Conservation (phyloP, 1,140 invertebrate genomes). For the Tribolium madens region DNA sequence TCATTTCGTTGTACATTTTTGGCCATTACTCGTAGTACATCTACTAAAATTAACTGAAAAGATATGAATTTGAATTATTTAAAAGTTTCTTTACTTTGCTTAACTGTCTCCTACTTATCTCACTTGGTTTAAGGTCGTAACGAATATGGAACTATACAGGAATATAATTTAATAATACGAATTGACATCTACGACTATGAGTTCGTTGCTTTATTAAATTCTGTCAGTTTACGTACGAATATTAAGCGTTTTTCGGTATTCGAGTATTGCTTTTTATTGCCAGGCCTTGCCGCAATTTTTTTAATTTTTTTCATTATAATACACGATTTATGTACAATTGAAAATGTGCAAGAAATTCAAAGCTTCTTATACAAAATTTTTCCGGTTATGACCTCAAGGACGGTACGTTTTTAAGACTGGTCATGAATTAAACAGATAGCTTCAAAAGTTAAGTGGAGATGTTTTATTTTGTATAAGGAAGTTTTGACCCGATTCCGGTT, state of each 20-base stretch:
- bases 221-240: constrained; percentile 52
- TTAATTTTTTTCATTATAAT: constrained; percentile 35
- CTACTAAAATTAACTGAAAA: background rate
- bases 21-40: constrained; percentile 45
- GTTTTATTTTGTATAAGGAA: background rate
- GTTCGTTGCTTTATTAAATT: constrained; percentile 53
- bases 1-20: constrained; percentile 55
- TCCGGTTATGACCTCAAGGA: background rate
- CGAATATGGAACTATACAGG: constrained; percentile 36
- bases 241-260: constrained; percentile 54
- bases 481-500: background rate
- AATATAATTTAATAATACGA: constrained; percentile 42
- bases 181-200: constrained; percentile 51
- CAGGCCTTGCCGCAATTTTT: constrained; percentile 43
- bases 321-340: constrained; percentile 36
- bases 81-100: too few relatives aligned
- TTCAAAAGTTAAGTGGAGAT: background rate
- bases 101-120: constrained; percentile 41
- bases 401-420: background rate
- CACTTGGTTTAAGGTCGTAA: constrained; percentile 45
- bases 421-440: background rate
- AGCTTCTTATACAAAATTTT: background rate
- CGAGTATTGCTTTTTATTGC: constrained; percentile 53
- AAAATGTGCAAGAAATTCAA: background rate
- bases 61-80: background rate